Evolutionary conservation across 2,113 vertebrate species (phyloP), one percentile per base, ranked within the genome.

Genomic region (Otus sunia): DNA sequence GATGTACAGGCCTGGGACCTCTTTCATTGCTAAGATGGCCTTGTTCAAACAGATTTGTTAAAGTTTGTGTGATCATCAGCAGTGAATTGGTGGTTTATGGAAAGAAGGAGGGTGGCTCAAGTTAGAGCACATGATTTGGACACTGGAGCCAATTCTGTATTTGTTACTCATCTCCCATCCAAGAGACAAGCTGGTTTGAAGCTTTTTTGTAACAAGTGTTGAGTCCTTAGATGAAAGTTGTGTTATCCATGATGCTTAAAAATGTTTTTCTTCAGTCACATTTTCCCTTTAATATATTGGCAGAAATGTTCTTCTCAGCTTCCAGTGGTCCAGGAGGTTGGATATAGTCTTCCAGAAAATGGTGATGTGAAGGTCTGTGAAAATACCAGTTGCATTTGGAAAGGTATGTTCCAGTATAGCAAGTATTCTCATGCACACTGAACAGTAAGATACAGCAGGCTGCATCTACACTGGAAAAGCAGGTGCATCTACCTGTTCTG

Each of bases 351-450:
- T 60, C 36, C 39, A 69, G 45, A 66, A 92, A 72, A 62, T 34
- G 68, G n/a, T 47, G 73, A 58, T 29, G 34, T 96, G 56, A 93
- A 96, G 36, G 60, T 95, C 39, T 98, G 93, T 90, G 91, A 95
- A 62, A 88, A 90, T 60, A 59, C 29, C 18, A 39, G 21, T 2
- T 97, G 93, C 75, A 12, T 58, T 66, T 97, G 96, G 93, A 88
- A 93, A 97, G 94, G 96, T 97, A 88, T 45, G n/a, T 34, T 64
- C 9, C 27, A 52, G 7, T 20, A 21, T 1, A 77, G 32, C 37
- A 69, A 76, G 74, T 26, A n/a, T 11, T 58, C 36, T 36, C 15
- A 19, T 23, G 45, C 17, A 41, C 26, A 9, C 22, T 71, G 30
- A 74, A 59, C 8, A 53, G 3, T 29, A 71, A 75, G 60, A 8